phyloP scores from a whole-genome alignment of 2,113 vertebrate species.

The Chroicocephalus ridibundus region DNA sequence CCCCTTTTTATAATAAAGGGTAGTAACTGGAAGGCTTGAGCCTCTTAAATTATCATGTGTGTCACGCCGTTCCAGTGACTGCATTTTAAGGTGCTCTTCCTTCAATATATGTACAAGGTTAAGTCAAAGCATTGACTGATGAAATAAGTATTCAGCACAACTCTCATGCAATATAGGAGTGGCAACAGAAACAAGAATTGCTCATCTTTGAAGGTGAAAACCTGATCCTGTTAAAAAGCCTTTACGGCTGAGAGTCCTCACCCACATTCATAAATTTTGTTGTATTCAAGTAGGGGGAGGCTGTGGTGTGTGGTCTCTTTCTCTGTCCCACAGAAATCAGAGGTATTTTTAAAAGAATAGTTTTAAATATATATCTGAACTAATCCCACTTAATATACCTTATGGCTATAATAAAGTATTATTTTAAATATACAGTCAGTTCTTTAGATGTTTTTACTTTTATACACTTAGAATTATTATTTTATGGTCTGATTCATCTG shows the following conservation, averaged over 20 bases:
- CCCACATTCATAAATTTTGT: neutral
- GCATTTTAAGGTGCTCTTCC: neutral
- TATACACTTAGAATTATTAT: conserved; percentile 6
- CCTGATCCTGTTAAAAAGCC: neutral
- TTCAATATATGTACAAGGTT: rapidly evolving
- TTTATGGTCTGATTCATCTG: neutral
- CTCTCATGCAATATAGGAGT: neutral
- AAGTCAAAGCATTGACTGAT: neutral
- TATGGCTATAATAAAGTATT: neutral
- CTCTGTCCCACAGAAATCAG: neutral
- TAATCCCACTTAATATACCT: neutral
- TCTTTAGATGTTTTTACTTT: conserved; percentile 25
- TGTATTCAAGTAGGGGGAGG: neutral
- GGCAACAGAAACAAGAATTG: neutral
- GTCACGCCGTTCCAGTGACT: neutral
- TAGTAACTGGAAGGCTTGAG: neutral
- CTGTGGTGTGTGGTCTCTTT: neutral
- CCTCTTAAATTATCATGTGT: neutral
- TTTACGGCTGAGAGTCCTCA: neutral
- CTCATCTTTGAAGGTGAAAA: neutral
- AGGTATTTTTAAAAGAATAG: neutral
- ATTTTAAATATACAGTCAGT: neutral
- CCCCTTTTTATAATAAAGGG: neutral
- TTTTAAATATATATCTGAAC: neutral
- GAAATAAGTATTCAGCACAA: neutral